phyloP scores from a whole-genome alignment of 2,888 invertebrate genomes.

The Odontothrips loti region DNA sequence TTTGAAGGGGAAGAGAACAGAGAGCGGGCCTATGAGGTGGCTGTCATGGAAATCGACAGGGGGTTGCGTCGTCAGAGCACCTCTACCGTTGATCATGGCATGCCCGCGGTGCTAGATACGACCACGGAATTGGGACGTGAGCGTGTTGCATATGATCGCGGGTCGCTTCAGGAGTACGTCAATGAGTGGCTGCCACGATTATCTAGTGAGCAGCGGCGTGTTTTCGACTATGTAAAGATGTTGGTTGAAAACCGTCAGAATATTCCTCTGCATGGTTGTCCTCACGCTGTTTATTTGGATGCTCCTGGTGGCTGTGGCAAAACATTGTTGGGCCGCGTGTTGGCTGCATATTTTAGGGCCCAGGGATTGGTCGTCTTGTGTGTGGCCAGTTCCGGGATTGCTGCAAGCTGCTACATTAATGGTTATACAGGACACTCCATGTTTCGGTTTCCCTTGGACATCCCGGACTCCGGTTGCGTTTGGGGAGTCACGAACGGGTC shows the following conservation, averaged over 20 bases:
- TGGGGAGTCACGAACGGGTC: slow-evolving; percentile 34
- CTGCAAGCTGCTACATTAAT: slow-evolving; percentile 20
- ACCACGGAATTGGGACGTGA: slow-evolving; percentile 31
- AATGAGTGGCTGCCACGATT: slow-evolving; percentile 31
- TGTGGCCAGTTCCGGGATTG: slow-evolving; percentile 31
- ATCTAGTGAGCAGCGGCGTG: slow-evolving; percentile 31
- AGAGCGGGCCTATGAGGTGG: background rate
- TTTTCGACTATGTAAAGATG: slow-evolving; percentile 28
- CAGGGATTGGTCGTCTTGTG: slow-evolving; percentile 27
- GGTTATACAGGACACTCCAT: slow-evolving; percentile 35
- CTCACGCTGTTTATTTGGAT: too few species aligned
- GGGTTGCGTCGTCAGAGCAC: background rate
- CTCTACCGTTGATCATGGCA: slow-evolving; percentile 27
- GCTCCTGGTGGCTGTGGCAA: too few species aligned
- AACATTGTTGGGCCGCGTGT: slow-evolving; percentile 31
- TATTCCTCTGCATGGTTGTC: too few species aligned
- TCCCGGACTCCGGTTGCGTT: slow-evolving; percentile 28
- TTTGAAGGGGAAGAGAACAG: background rate
- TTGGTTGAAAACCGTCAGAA: background rate
- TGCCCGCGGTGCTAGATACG: slow-evolving; percentile 30
- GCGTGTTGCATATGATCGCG: slow-evolving; percentile 28
- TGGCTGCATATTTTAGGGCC: slow-evolving; percentile 30
- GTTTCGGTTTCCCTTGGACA: slow-evolving; percentile 33
- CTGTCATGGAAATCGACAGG: background rate
- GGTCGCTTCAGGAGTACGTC: slow-evolving; percentile 16